These are phyloP conservation scores for Aplysina aerophoba DNA, from an alignment of 37 sponge, comb jelly and placozoan genomes.

Conservation along the genomic window DNA sequence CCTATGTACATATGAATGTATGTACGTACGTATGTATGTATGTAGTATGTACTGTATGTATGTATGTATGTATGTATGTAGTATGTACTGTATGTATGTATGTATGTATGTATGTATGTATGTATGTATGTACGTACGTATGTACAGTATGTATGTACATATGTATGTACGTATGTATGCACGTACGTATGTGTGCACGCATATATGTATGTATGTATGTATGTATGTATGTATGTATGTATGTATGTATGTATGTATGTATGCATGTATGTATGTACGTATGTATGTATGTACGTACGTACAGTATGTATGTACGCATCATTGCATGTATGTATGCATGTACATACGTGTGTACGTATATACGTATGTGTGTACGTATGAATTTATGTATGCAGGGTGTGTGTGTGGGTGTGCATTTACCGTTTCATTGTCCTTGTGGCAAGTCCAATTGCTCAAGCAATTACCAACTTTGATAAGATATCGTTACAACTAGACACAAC, in stretches of 20 bases:
- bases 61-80: too few species aligned
- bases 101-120: neutral
- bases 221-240: slow-evolving; percentile 16
- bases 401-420: too few species aligned
- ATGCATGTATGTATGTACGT: neutral
- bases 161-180: neutral
- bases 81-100: neutral
- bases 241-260: slow-evolving; percentile 3
- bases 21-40: too few species aligned
- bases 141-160: slow-evolving; percentile 6
- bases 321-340: neutral
- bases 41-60: too few species aligned
- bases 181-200: neutral
- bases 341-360: neutral
- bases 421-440: too few species aligned
- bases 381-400: too few species aligned
- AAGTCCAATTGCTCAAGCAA: too few species aligned
- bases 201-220: neutral
- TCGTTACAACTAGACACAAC: too few species aligned
- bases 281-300: neutral
- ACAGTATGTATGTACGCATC: neutral
- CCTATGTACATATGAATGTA: too few species aligned
- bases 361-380: neutral
- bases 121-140: too few species aligned
- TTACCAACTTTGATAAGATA: too few species aligned